Percentiles rank a stretch among this genome's conserved stretches.
Conservation (phyloP, 2,113 vertebrate genomes). For the Stigmatopora nigra region DNA sequence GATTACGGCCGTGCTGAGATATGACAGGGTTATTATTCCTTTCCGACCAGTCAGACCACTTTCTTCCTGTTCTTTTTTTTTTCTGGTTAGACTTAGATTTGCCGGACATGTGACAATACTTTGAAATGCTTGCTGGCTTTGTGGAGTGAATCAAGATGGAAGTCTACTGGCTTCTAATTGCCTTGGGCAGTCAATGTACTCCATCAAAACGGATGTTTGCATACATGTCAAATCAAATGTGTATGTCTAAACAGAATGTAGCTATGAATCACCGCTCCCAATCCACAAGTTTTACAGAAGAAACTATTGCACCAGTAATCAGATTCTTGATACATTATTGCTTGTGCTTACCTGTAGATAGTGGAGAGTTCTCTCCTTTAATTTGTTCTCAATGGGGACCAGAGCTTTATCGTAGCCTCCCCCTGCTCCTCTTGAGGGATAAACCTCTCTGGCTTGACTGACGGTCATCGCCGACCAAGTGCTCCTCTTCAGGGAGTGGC, state of each 20-base stretch:
- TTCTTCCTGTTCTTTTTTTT: neutral
- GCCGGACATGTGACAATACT: neutral
- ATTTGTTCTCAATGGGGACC: slow-evolving; percentile 84
- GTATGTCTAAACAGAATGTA: neutral
- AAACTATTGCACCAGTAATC: neutral
- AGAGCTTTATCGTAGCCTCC: slow-evolving; percentile 81
- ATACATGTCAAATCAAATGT: neutral
- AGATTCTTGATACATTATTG: neutral
- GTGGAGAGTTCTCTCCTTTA: slow-evolving; percentile 90
- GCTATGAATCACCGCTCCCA: neutral
- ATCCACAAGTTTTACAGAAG: neutral
- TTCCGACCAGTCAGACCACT: neutral
- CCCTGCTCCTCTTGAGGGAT: slow-evolving; percentile 70
- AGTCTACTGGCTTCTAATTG: slow-evolving; percentile 2
- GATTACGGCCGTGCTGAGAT: neutral
- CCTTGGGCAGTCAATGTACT: neutral
- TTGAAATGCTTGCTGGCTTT: neutral
- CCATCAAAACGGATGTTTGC: neutral
- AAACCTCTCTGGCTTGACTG: slow-evolving; percentile 93
- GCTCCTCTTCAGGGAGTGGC: slow-evolving; percentile 90
- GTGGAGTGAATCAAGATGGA: neutral
- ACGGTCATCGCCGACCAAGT: slow-evolving; percentile 99
- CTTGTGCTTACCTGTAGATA: slow-evolving; percentile 86
- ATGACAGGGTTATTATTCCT: neutral
- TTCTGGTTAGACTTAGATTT: neutral